A percentile compares a stretch with the other conserved stretches of the same genome.
Conservation (phyloP, 2,888 invertebrate genomes). For the Ectemnius cavifrons region DNA sequence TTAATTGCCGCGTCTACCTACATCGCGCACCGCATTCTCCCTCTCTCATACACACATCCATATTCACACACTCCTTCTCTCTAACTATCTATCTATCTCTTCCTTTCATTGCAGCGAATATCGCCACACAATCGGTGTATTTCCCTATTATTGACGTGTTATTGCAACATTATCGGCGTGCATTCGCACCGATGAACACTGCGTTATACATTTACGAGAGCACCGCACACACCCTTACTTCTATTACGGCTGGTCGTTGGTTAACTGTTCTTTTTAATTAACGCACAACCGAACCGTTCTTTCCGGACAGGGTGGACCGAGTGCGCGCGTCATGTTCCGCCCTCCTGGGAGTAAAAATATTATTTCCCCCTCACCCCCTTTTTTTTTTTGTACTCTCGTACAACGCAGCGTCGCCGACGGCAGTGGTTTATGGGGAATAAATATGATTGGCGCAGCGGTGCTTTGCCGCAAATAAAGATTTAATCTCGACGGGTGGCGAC, state of each 20-base stretch:
- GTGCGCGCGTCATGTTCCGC: background rate
- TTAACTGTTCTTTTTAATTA: constrained; percentile 1
- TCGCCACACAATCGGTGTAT: background rate
- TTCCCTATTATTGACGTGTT: constrained; percentile 5
- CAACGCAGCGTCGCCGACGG: too few relatives aligned
- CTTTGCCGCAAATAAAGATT: too few relatives aligned
- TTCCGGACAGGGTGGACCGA: background rate
- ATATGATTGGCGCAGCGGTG: too few relatives aligned
- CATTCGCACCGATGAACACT: background rate
- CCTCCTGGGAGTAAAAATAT: background rate
- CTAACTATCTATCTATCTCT: too few relatives aligned
- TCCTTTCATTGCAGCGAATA: background rate
- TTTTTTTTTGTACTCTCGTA: too few relatives aligned
- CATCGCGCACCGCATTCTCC: background rate
- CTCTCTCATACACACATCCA: too few relatives aligned
- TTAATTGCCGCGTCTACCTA: constrained; percentile 4
- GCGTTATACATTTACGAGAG: too few relatives aligned
- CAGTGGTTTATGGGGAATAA: too few relatives aligned
- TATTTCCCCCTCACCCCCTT: too few relatives aligned
- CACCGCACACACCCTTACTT: background rate
- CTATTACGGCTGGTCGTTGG: background rate
- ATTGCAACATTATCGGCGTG: constrained; percentile 8
- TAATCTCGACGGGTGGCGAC: too few relatives aligned
- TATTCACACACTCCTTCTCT: too few relatives aligned
- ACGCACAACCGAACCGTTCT: background rate